These are phyloP conservation scores for Eptatretus atami DNA, from an alignment of 2,797 vertebrate genomes.

Conservation along the genomic window DNA sequence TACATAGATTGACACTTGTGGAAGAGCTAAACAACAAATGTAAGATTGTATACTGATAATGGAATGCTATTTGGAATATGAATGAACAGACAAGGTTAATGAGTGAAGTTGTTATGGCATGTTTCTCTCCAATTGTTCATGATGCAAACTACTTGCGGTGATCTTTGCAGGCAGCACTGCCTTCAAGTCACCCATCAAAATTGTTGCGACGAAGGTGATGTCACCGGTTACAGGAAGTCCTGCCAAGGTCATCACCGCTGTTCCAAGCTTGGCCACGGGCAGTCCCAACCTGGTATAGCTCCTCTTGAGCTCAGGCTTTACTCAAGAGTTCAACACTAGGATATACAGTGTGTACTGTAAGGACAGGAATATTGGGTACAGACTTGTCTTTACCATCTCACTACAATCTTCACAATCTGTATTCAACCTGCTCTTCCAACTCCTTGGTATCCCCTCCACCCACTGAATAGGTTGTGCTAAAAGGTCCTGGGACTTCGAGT, in stretches of 20 bases:
- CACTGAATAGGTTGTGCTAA: conserved; percentile 7
- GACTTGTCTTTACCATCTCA: no score
- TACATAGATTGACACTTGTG: no score
- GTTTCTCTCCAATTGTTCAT: background rate
- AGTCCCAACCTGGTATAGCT: conserved; percentile 6
- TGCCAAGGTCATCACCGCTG: conserved; percentile 7
- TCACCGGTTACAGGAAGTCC: conserved; percentile 6
- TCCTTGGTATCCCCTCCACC: background rate
- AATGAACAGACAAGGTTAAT: background rate
- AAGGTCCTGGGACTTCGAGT: conserved; percentile 7
- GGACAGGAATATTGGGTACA: no score
- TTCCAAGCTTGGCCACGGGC: conserved; percentile 7
- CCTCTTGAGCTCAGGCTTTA: background rate
- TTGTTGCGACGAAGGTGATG: conserved; percentile 7
- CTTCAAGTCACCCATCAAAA: conserved; percentile 7
- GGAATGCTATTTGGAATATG: background rate
- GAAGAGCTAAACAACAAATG: background rate
- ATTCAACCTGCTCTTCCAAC: background rate
- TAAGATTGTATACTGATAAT: background rate
- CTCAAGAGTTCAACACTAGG: no score
- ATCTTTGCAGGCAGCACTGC: background rate
- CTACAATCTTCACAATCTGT: background rate
- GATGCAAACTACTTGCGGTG: background rate
- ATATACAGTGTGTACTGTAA: no score
- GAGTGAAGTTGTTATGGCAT: background rate